phyloP scores from a whole-genome alignment of 1,140 invertebrate species.

The Lordiphosa collinella region DNA sequence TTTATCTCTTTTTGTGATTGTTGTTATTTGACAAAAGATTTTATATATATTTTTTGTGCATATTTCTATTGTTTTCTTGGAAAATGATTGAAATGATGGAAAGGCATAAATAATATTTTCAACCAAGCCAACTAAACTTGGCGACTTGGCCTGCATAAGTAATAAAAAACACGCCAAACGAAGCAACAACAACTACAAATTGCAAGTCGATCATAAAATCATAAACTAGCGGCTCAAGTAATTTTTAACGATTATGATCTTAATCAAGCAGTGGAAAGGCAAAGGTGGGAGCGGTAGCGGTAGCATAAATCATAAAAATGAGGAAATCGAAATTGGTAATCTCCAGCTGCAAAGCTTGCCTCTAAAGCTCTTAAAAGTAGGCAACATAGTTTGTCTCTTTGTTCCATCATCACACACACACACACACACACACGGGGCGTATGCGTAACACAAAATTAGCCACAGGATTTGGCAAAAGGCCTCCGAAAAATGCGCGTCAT shows the following conservation, averaged over 20 bases:
- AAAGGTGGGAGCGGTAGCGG: too few relatives aligned
- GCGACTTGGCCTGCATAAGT: slow-evolving; percentile 33
- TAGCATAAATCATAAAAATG: neutral
- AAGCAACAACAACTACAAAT: slow-evolving; percentile 14
- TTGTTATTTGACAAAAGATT: too few relatives aligned
- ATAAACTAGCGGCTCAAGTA: slow-evolving; percentile 53
- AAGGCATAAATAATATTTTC: slow-evolving; percentile 48
- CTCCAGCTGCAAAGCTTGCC: neutral
- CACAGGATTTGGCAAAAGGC: slow-evolving; percentile 36
- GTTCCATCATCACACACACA: slow-evolving; percentile 31
- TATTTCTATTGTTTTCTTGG: too few relatives aligned
- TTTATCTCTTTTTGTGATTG: too few relatives aligned
- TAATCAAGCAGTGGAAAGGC: too few relatives aligned
- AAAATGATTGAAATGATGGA: too few relatives aligned
- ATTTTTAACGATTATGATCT: slow-evolving; percentile 56
- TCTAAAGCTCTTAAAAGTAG: slow-evolving; percentile 68
- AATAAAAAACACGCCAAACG: slow-evolving; percentile 47
- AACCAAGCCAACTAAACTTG: slow-evolving; percentile 35
- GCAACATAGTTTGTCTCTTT: slow-evolving; percentile 55
- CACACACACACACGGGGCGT: slow-evolving; percentile 34
- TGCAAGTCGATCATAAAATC: slow-evolving; percentile 48
- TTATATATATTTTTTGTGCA: too few relatives aligned
- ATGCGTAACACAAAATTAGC: slow-evolving; percentile 74
- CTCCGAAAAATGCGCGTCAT: slow-evolving; percentile 38
- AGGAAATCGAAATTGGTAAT: too few relatives aligned